A percentile compares a stretch with the other conserved stretches of the same genome.
phyloP scores from a whole-genome alignment of 2,797 vertebrate species.

The Malacoctenus gilli region DNA sequence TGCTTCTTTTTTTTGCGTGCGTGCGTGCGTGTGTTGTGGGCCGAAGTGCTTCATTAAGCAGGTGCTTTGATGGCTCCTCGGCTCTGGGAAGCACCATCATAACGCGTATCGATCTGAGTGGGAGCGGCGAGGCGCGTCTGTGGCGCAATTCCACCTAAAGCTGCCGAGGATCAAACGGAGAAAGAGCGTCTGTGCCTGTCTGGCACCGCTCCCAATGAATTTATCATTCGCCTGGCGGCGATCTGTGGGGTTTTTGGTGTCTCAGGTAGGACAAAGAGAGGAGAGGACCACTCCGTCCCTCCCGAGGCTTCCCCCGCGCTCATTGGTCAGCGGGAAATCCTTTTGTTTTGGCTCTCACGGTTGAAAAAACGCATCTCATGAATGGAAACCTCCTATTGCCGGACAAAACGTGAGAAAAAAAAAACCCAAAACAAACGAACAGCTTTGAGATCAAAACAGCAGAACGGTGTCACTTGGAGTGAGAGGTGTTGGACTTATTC shows the following conservation, averaged over 20 bases:
- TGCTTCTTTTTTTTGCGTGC: too few relatives aligned
- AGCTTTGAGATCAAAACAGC: not conserved
- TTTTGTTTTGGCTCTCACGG: slow-evolving; percentile 66
- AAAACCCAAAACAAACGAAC: not conserved
- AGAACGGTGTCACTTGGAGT: too few relatives aligned
- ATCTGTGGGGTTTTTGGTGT: slow-evolving; percentile 34
- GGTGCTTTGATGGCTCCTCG: slow-evolving; percentile 3
- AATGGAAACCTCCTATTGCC: slow-evolving; percentile 19
- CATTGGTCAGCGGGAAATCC: slow-evolving; percentile 61
- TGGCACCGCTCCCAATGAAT: not conserved
- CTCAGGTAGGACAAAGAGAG: slow-evolving; percentile 67
- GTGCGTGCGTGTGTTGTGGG: not conserved
- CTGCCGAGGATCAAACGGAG: not conserved
- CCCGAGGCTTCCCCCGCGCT: slow-evolving; percentile 39
- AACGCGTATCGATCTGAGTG: not conserved
- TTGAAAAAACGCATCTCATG: slow-evolving; percentile 41
- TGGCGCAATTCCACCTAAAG: not conserved
- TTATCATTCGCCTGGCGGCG: not conserved
- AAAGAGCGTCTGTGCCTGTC: not conserved
- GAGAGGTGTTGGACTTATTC: not conserved
- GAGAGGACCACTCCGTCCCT: slow-evolving; percentile 57
- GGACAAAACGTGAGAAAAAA: not conserved
- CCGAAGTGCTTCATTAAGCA: not conserved
- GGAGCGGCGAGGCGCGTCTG: not conserved
- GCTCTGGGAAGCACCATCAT: not conserved